Conservation (phyloP, 2,113 vertebrate genomes). For the Mesocricetus auratus region DNA sequence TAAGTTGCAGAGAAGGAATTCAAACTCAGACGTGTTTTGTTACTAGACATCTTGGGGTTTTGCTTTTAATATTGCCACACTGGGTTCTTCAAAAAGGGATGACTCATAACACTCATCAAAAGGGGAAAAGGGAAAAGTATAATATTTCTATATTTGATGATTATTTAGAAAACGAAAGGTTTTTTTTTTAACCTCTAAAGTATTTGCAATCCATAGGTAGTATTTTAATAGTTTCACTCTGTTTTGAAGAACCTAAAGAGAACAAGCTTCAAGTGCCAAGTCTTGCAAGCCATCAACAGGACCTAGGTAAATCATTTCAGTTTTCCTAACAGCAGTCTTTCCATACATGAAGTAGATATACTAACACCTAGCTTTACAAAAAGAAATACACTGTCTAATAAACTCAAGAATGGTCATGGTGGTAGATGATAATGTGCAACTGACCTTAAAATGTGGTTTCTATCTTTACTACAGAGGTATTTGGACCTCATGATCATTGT, state of each 20-base stretch:
- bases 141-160: slow-evolving; percentile 22
- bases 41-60: background rate
- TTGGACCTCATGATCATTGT: background rate
- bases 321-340: background rate
- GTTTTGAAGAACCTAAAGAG: background rate
- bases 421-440: background rate
- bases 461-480: too few species aligned
- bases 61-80: background rate
- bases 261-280: background rate
- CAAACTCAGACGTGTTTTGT: background rate
- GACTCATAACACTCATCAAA: background rate
- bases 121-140: background rate
- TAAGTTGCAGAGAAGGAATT: background rate
- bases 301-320: background rate
- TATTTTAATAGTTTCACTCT: background rate
- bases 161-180: background rate
- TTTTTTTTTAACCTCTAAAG: background rate
- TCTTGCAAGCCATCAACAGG: background rate
- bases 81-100: background rate
- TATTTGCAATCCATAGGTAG: background rate
- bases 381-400: background rate
- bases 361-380: background rate
- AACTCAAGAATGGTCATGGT: background rate
- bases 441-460: background rate
- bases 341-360: background rate